These are phyloP conservation scores for Alaudala cheleensis DNA, from an alignment of 2,113 vertebrate species.

Conservation along the genomic window DNA sequence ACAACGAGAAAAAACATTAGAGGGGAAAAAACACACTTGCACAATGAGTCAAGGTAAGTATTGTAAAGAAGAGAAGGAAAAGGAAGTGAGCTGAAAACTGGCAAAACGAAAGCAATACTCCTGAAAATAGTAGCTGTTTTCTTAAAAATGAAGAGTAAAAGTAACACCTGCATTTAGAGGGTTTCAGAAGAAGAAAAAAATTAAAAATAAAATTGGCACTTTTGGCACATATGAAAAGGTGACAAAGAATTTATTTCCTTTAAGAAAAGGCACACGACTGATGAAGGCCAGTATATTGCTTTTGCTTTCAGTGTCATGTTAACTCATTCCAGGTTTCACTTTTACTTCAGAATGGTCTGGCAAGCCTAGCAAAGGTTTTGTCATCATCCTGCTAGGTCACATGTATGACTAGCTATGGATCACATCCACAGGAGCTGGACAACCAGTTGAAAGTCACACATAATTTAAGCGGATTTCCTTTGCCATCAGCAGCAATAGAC, in stretches of 20 bases:
- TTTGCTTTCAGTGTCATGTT: neutral
- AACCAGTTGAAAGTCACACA: neutral
- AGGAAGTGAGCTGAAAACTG: neutral
- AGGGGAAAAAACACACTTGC: accelerated
- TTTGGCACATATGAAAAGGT: neutral
- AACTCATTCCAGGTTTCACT: neutral
- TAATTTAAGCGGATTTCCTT: neutral
- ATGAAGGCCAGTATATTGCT: neutral
- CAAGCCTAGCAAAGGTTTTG: neutral
- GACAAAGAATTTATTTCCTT: neutral
- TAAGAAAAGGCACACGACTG: neutral
- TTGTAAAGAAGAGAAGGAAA: neutral
- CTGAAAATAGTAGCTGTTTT: neutral
- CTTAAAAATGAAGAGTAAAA: neutral
- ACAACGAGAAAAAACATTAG: too few relatives aligned
- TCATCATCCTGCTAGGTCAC: neutral
- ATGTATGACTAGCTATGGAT: neutral
- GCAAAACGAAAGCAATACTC: neutral
- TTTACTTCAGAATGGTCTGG: neutral
- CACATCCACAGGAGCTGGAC: neutral
- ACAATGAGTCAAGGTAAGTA: neutral
- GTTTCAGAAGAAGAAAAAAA: neutral
- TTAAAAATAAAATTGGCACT: neutral
- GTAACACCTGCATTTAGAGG: neutral
- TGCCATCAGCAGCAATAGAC: neutral